A percentile compares a stretch with the other conserved stretches of the same genome.
phyloP scores from a whole-genome alignment of 2,113 vertebrate genomes.

The Mastomys coucha region DNA sequence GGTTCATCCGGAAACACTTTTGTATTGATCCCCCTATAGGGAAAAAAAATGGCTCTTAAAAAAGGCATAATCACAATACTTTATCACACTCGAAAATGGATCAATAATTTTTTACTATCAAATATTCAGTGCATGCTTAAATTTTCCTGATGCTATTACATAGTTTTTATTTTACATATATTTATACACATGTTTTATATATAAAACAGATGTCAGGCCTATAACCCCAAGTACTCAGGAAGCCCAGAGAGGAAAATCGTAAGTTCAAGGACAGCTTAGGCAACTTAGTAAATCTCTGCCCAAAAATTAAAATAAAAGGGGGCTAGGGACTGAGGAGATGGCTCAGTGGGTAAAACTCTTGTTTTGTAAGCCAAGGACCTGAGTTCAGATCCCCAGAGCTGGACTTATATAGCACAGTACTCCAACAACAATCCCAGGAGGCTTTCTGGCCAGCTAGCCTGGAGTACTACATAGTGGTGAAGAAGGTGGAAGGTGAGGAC shows the following conservation, averaged over 20 bases:
- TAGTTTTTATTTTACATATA: background rate
- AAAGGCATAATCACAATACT: conserved; percentile 61
- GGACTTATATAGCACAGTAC: background rate
- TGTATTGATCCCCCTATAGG: conserved; percentile 17
- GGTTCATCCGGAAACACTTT: conserved; percentile 46
- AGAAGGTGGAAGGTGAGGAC: background rate
- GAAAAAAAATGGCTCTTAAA: conserved; percentile 49
- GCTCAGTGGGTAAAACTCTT: background rate
- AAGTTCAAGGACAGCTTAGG: background rate
- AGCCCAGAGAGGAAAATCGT: background rate
- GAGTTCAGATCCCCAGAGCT: background rate
- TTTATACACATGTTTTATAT: background rate
- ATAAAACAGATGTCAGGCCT: background rate
- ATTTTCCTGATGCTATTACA: conserved; percentile 28
- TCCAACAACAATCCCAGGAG: background rate
- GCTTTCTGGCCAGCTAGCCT: background rate
- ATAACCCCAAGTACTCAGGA: background rate
- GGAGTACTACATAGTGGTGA: background rate
- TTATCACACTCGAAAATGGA: conserved; percentile 42
- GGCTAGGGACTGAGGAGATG: background rate
- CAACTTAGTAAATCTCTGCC: background rate
- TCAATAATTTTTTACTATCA: conserved; percentile 51
- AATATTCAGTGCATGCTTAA: conserved; percentile 42
- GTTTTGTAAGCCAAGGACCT: background rate
- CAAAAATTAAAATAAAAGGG: background rate